Conservation (phyloP, 2,797 vertebrate genomes). For the Micropoecilia bifurca region DNA sequence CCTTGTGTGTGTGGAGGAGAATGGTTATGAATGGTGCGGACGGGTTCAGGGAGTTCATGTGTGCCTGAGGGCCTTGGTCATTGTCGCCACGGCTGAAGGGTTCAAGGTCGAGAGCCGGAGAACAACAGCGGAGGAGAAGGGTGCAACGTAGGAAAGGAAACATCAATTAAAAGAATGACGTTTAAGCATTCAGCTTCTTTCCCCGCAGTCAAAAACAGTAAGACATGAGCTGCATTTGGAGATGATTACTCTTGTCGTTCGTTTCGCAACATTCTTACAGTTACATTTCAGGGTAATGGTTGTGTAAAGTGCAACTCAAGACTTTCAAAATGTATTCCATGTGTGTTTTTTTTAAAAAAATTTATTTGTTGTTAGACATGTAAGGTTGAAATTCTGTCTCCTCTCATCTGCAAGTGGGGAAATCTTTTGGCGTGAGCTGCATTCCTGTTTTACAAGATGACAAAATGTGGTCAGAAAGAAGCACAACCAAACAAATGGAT, state of each 20-base stretch:
- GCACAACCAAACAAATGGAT: constrained; percentile 43
- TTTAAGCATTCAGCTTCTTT: neutral
- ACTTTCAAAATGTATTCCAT: constrained; percentile 2
- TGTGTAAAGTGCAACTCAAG: neutral
- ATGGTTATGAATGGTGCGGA: constrained; percentile 55
- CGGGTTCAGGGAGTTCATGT: constrained; percentile 69
- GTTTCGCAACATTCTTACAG: neutral
- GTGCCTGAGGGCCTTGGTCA: constrained; percentile 49
- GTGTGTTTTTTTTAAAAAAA: neutral
- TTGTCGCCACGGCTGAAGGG: constrained; percentile 56
- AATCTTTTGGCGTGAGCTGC: neutral
- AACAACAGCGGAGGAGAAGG: constrained; percentile 19
- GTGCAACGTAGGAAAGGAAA: constrained; percentile 6
- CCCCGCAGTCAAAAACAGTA: constrained; percentile 6
- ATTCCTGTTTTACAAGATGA: constrained; percentile 6
- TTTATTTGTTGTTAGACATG: constrained; percentile 16
- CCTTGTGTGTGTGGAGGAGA: constrained; percentile 33
- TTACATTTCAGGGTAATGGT: neutral
- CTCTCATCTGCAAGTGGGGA: neutral
- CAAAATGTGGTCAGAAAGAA: constrained; percentile 14
- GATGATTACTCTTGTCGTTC: neutral
- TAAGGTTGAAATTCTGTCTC: constrained; percentile 7
- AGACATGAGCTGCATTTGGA: neutral
- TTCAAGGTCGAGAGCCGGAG: constrained; percentile 72
- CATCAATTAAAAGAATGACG: neutral